Percentiles rank a stretch among this genome's conserved stretches.
phyloP scores from a whole-genome alignment of 2,888 invertebrate species.

The Aelia acuminata region DNA sequence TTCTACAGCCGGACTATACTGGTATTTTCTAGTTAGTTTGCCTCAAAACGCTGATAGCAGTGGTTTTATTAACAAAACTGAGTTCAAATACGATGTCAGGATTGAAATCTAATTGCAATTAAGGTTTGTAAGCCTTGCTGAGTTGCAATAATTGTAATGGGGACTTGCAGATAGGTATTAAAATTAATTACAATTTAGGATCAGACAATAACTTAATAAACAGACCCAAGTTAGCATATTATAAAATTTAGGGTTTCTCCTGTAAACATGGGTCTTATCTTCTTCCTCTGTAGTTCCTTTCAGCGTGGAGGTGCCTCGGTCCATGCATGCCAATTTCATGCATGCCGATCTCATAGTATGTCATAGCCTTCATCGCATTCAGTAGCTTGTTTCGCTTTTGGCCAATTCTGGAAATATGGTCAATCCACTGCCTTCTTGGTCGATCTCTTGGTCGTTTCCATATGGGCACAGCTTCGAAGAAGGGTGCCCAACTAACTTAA shows the following conservation, averaged over 20 bases:
- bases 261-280: neutral
- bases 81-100: neutral
- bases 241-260: neutral
- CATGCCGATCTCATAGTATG: too few species aligned
- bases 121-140: neutral
- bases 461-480: too few species aligned
- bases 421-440: too few species aligned
- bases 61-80: neutral
- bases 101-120: neutral
- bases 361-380: too few species aligned
- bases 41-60: neutral
- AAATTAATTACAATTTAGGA: neutral
- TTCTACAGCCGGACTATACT: neutral
- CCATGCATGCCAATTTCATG: too few species aligned
- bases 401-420: too few species aligned
- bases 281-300: too few species aligned
- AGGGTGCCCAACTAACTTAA: too few species aligned
- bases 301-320: too few species aligned
- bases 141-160: neutral
- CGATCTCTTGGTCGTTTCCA: too few species aligned
- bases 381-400: too few species aligned
- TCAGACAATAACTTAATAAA: conserved; percentile 5
- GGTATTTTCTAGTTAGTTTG: neutral
- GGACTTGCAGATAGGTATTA: neutral
- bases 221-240: neutral